phyloP scores from a whole-genome alignment of 2,113 vertebrate genomes.

The Crypturellus undulatus region DNA sequence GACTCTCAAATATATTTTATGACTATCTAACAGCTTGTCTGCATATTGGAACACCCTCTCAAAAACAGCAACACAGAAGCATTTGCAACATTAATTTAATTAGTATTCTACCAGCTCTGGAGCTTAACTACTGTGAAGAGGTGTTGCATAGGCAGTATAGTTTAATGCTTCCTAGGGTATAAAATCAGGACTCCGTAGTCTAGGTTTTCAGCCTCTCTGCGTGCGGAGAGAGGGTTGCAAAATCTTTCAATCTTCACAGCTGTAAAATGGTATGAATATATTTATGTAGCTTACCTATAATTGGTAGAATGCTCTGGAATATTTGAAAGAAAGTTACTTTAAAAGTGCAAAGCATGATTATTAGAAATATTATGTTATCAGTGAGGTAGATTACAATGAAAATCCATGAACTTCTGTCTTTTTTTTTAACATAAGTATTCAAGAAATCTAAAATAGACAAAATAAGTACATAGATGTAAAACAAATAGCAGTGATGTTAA shows the following conservation, averaged over 20 bases:
- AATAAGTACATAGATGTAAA: constrained; percentile 20
- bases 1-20: constrained; percentile 61
- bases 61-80: constrained; percentile 49
- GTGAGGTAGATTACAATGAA: neutral
- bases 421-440: neutral
- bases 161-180: constrained; percentile 28
- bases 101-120: constrained; percentile 51
- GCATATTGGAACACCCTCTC: constrained; percentile 53
- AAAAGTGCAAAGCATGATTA: constrained; percentile 3
- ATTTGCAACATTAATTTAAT: constrained; percentile 58
- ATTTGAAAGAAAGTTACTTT: constrained; percentile 28
- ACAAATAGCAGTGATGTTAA: constrained; percentile 59
- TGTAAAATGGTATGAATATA: constrained; percentile 12
- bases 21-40: constrained; percentile 64
- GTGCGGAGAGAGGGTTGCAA: neutral
- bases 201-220: neutral
- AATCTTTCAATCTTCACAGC: constrained; percentile 13
- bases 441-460: constrained; percentile 45
- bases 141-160: constrained; percentile 46
- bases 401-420: neutral
- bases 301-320: constrained; percentile 2
- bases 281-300: constrained; percentile 30
- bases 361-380: constrained; percentile 38
- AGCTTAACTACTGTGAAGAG: constrained; percentile 60
- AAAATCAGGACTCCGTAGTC: neutral